A percentile compares a stretch with the other conserved stretches of the same genome.
Conservation (phyloP, 1,140 invertebrate species). For the Cydia strobilella region DNA sequence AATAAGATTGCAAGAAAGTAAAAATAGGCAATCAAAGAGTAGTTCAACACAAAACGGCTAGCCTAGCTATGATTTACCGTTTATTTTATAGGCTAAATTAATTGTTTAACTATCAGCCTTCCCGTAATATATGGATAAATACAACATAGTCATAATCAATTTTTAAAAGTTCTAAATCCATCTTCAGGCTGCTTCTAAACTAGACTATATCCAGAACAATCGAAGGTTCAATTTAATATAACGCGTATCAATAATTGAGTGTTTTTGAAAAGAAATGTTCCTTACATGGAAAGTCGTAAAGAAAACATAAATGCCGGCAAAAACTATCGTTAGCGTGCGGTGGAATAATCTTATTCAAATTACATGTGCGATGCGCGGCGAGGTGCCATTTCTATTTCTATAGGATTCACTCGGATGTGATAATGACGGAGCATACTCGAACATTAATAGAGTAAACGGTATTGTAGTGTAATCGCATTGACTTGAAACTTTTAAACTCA, state of each 20-base stretch:
- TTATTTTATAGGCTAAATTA: slow-evolving; percentile 3
- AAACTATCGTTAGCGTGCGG: slow-evolving; percentile 25
- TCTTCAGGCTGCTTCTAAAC: neutral
- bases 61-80: neutral
- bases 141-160: neutral
- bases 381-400: slow-evolving; percentile 21
- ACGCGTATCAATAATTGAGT: neutral
- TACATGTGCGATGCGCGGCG: slow-evolving; percentile 1
- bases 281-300: slow-evolving; percentile 25
- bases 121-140: neutral
- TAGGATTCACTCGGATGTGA: neutral
- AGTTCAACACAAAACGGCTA: too few species aligned
- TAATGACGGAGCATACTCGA: neutral
- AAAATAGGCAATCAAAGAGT: too few species aligned
- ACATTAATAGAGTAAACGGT: too few species aligned
- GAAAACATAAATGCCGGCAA: slow-evolving; percentile 25
- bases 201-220: neutral
- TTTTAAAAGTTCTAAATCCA: neutral
- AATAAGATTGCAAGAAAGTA: too few species aligned
- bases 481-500: too few species aligned
- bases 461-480: too few species aligned
- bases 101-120: neutral
- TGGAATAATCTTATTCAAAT: slow-evolving; percentile 31
- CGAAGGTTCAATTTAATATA: neutral
- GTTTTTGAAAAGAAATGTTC: slow-evolving; percentile 3